A percentile compares a stretch with the other conserved stretches of the same genome.
Evolutionary conservation across 2,113 vertebrate species (phyloP).

Genomic region (Glareola pratincola): DNA sequence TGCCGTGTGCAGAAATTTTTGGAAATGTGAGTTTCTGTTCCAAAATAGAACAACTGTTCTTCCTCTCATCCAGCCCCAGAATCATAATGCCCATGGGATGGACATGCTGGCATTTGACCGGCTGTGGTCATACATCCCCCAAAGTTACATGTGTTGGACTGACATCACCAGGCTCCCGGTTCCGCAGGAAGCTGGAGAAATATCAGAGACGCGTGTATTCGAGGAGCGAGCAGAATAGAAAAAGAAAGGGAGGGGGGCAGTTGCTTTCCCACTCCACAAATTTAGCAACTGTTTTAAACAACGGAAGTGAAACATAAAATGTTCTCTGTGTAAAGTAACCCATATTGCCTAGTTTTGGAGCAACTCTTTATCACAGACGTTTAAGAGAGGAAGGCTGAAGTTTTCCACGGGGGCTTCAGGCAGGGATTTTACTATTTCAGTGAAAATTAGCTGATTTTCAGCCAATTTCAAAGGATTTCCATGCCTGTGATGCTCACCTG

Average conservation of each 20-base stretch:
- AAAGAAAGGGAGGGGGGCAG: not conserved
- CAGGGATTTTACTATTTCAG: not conserved
- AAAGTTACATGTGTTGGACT: not conserved
- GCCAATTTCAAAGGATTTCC: not conserved
- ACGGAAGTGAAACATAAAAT: not conserved
- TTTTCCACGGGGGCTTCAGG: not conserved
- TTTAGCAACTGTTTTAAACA: not conserved
- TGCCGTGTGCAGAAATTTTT: not conserved
- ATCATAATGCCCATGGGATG: not conserved
- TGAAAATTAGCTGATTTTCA: not conserved
- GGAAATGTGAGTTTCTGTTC: not conserved
- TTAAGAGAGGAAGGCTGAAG: not conserved
- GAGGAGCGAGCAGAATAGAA: not conserved
- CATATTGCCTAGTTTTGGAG: not conserved
- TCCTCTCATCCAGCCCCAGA: not conserved
- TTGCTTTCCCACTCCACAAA: not conserved
- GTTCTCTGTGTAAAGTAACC: not conserved
- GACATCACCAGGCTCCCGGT: not conserved
- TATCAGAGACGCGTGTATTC: not conserved
- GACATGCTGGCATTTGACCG: not conserved
- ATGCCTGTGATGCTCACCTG: not conserved
- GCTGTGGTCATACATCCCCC: not conserved
- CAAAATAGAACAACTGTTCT: not conserved
- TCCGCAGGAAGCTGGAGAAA: not conserved
- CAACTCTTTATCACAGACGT: not conserved